phyloP scores from a whole-genome alignment of 2,888 invertebrate genomes.

The Apamea crenata region DNA sequence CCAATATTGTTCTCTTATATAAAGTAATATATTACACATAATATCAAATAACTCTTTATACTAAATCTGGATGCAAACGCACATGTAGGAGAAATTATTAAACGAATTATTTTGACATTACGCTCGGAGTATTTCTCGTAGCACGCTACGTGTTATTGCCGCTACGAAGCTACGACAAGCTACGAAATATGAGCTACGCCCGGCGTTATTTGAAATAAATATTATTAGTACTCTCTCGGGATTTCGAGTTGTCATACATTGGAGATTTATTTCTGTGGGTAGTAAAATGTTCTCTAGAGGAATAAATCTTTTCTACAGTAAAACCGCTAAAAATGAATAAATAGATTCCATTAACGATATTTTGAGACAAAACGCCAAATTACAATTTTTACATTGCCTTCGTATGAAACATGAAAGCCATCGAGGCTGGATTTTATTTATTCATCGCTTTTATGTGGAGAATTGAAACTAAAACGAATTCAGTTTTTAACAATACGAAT shows the following conservation, averaged over 20 bases:
- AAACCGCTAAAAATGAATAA: neutral
- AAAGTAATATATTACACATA: conserved; percentile 4
- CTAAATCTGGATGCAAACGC: conserved; percentile 23
- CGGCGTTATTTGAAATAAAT: conserved; percentile 52
- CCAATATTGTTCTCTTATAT: neutral
- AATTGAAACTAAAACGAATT: conserved; percentile 50
- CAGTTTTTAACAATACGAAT: conserved; percentile 33
- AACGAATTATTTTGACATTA: conserved; percentile 57
- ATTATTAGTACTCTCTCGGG: conserved; percentile 41
- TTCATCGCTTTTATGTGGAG: conserved; percentile 39
- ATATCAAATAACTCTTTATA: conserved; percentile 39
- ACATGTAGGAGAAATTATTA: conserved; percentile 43
- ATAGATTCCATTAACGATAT: conserved; percentile 1
- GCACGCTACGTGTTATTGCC: conserved; percentile 62
- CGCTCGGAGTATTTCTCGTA: conserved; percentile 54
- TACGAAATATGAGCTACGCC: conserved; percentile 58
- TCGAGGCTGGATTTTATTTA: conserved; percentile 30
- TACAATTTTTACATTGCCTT: conserved; percentile 6
- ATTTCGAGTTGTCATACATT: conserved; percentile 38
- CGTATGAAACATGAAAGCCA: neutral
- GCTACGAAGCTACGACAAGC: conserved; percentile 65
- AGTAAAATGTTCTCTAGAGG: conserved; percentile 15
- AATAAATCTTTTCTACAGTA: neutral
- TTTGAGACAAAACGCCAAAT: neutral
- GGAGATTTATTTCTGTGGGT: conserved; percentile 38